Percentiles rank a stretch among this genome's conserved stretches.
phyloP scores from a whole-genome alignment of 2,888 invertebrate species.

The Baccha elongata region DNA sequence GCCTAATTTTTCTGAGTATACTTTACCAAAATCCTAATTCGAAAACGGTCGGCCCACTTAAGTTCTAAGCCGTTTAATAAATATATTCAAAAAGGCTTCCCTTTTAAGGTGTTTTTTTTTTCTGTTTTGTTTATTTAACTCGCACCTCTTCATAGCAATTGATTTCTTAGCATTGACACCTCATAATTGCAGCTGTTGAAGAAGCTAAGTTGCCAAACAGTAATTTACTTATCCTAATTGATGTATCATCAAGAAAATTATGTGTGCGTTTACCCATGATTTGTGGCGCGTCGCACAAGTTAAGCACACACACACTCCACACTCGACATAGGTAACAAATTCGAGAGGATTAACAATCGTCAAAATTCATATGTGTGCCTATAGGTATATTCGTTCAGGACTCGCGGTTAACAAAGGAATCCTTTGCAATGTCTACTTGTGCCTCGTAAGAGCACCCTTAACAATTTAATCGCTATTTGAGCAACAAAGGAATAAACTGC shows the following conservation, averaged over 20 bases:
- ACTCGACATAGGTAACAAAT: slow-evolving; percentile 29
- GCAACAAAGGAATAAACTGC: slow-evolving; percentile 54
- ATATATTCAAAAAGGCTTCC: not conserved
- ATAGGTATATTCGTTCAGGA: slow-evolving; percentile 4
- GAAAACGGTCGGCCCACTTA: too few relatives aligned
- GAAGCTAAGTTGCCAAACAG: slow-evolving; percentile 50
- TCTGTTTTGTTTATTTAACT: not conserved
- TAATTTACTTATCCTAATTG: slow-evolving; percentile 71
- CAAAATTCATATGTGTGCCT: not conserved
- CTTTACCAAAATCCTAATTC: too few relatives aligned
- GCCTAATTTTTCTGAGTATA: too few relatives aligned
- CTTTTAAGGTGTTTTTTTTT: not conserved
- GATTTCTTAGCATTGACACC: slow-evolving; percentile 68
- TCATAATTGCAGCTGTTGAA: slow-evolving; percentile 68
- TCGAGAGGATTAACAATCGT: slow-evolving; percentile 23
- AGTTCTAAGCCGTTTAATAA: not conserved
- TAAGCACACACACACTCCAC: slow-evolving; percentile 30
- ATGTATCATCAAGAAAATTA: slow-evolving; percentile 53
- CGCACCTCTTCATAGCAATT: slow-evolving; percentile 37
- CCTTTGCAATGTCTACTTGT: slow-evolving; percentile 48
- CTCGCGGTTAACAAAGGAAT: slow-evolving; percentile 52
- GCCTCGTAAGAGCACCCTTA: slow-evolving; percentile 60
- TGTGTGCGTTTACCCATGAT: slow-evolving; percentile 51
- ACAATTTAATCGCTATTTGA: slow-evolving; percentile 60
- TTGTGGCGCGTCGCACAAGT: slow-evolving; percentile 50